These are phyloP conservation scores for Lepidothrix coronata DNA, from an alignment of 2,113 vertebrate species.

Conservation along the genomic window DNA sequence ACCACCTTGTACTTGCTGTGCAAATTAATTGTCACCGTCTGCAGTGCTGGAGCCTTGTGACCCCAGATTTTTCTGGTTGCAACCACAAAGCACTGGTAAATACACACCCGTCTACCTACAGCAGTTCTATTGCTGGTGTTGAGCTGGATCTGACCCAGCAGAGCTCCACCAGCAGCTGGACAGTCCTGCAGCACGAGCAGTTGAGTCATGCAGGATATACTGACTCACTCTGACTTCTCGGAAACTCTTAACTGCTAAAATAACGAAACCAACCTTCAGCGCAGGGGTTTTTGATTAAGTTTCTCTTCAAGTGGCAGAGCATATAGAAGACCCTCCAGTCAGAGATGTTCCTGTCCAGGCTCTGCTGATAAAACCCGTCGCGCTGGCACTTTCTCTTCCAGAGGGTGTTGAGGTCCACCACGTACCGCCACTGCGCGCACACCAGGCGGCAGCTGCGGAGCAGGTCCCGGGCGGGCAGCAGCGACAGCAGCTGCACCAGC, in stretches of 20 bases:
- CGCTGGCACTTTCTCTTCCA: conserved; percentile 79
- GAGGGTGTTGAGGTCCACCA: conserved; percentile 72
- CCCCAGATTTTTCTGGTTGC: background rate
- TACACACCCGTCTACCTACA: rapidly evolving
- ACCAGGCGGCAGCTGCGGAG: conserved; percentile 64
- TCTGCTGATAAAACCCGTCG: conserved; percentile 30
- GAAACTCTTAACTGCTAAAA: background rate
- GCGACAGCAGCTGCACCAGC: conserved; percentile 72
- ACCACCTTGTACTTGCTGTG: background rate
- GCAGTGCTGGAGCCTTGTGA: background rate
- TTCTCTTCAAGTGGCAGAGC: conserved; percentile 59
- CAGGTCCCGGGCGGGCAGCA: conserved; percentile 70
- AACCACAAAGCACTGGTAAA: background rate
- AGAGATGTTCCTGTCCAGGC: conserved; percentile 11
- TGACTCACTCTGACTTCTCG: background rate
- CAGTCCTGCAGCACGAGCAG: background rate
- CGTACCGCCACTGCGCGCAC: conserved; percentile 70
- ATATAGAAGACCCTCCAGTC: conserved; percentile 78
- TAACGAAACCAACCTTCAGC: conserved; percentile 69
- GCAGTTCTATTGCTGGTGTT: background rate
- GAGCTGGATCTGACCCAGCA: background rate
- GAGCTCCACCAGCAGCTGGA: background rate
- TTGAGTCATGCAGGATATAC: rapidly evolving
- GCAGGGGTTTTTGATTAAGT: conserved; percentile 74
- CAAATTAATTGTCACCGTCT: background rate